Evolutionary conservation across 2,113 vertebrate genomes (phyloP).

Genomic region (Charadrius vociferus): DNA sequence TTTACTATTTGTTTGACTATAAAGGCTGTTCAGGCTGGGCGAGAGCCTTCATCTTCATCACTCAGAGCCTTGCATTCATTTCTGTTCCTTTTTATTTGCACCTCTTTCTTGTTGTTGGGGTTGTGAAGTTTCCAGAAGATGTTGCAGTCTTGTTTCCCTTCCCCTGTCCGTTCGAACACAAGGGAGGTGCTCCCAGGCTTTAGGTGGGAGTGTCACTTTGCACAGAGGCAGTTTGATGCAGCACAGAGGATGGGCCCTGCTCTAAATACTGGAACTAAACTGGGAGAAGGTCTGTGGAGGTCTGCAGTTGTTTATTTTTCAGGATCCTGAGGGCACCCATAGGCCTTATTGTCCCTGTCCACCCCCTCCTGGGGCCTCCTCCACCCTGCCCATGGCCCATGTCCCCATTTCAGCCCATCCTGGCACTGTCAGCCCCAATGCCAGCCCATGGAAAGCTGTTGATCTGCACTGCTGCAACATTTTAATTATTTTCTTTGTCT

Average conservation of each 20-base stretch:
- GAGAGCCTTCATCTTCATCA: neutral
- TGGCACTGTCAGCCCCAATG: rapidly evolving
- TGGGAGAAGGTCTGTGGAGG: neutral
- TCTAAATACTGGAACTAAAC: neutral
- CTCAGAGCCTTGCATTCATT: neutral
- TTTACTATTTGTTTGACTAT: neutral
- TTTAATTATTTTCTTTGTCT: neutral
- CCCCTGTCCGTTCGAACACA: neutral
- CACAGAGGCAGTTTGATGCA: rapidly evolving
- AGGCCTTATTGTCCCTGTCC: neutral
- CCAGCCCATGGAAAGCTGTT: neutral
- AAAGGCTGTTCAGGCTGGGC: neutral
- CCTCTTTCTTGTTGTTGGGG: neutral
- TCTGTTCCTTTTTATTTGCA: neutral
- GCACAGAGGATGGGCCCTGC: neutral
- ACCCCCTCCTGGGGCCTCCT: neutral
- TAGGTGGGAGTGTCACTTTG: neutral
- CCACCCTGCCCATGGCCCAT: neutral
- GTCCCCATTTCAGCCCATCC: neutral
- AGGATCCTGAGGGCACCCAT: neutral
- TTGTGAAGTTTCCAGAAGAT: neutral
- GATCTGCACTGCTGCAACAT: neutral
- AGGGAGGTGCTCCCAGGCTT: neutral
- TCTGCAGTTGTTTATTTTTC: neutral
- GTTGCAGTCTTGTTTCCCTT: no score